Base-by-base conservation (phyloP, 37 sponge, comb jelly and placozoan species). In the Lycopodina hypogea region DNA sequence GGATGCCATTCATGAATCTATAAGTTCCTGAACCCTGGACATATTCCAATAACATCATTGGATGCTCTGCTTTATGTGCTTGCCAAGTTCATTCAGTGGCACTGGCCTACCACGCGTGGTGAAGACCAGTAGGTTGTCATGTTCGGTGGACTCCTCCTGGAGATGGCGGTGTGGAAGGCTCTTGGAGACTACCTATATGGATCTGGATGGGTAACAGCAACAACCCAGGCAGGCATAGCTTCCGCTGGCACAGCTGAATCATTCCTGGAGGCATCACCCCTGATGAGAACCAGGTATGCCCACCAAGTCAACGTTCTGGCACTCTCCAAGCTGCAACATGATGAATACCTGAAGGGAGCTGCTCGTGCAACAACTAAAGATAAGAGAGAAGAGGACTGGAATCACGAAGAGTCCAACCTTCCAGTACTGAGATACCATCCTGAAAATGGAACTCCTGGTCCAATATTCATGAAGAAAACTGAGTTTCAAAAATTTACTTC, bases 131-230 rank as follows among this genome's bases (percentile, higher is more conserved):
- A 69, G 68, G 81, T 80, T 11, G 40, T 80, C 38, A 80, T 80
- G 81, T 56, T 80, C 21, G 71, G 69, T 42, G 81, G 81, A 40
- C 71, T 80, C 7, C 69, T 69, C 56, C 68, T 59, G 69, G 81
- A 80, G 50, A 65, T 65, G 66, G 66, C 66, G 7, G 3, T 65
- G 32, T 65, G 66, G 66, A 65, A 12, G 2, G 30, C 66, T 34
- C 11, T 65, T 29, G 66, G 66, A 4, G 66, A 65, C 30, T 29
- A 34, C 3, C 35, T 65, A 3, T 32, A 65, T 7, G 35, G 66
- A 32, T 65, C 66, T 65, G 66, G 66, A 33, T 65, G 66, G 66
- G 3, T 2, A 7, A 11, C 66, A 64, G 81, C 69, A 17, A 28
- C 69, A n/a, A 51, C 71, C 30, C 36, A 75, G 33, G 76, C 76